Conservation (phyloP, 2,113 vertebrate species). For the Gallinago media region DNA sequence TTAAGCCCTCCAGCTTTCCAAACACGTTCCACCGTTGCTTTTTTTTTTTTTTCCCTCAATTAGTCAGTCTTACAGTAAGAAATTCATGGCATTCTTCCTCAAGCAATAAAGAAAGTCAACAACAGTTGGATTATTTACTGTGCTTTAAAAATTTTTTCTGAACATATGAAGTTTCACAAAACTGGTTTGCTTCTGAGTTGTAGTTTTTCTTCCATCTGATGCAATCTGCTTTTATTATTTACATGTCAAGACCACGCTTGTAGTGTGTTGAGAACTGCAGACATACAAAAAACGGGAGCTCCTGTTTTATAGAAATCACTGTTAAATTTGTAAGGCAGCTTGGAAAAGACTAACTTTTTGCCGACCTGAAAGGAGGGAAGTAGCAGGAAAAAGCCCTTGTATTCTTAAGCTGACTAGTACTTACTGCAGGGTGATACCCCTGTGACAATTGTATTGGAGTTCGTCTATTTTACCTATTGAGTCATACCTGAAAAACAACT, state of each 20-base stretch:
- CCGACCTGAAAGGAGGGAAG: not conserved
- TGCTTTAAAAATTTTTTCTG: not conserved
- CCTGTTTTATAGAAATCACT: not conserved
- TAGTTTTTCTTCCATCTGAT: not conserved
- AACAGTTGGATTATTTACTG: not conserved
- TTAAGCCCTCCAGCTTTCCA: not conserved
- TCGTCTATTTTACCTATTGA: not conserved
- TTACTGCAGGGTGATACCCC: not conserved
- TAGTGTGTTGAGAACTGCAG: not conserved
- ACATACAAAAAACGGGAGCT: not conserved
- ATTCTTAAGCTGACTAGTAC: not conserved
- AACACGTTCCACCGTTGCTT: not conserved
- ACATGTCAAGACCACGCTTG: not conserved
- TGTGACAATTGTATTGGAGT: not conserved
- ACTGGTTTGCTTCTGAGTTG: not conserved
- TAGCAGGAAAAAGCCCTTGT: not conserved
- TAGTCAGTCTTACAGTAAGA: not conserved
- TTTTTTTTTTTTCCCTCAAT: fast-evolving
- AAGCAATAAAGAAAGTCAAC: not conserved
- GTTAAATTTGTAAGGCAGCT: not conserved
- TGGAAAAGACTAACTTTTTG: not conserved
- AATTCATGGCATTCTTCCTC: not conserved
- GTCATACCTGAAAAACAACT: not conserved
- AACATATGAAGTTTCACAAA: not conserved
- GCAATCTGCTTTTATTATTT: not conserved